A percentile compares a stretch with the other conserved stretches of the same genome.
Conservation (phyloP, 2,113 vertebrate species). For the Empidonax traillii region DNA sequence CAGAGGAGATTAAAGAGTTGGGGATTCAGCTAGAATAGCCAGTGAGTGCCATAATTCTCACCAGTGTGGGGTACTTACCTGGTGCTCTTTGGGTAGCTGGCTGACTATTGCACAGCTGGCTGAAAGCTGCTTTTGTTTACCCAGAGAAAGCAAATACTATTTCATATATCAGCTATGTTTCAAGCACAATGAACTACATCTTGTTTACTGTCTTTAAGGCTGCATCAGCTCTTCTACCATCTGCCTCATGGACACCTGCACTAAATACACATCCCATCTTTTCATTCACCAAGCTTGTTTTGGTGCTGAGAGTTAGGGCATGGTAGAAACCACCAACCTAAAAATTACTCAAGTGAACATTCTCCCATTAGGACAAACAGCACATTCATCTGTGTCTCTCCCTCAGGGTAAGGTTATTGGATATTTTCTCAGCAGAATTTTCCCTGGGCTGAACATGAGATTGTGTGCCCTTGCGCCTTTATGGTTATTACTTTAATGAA, state of each 20-base stretch:
- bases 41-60: not conserved
- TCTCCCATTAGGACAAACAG: not conserved
- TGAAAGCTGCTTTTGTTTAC: not conserved
- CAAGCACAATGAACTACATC: not conserved
- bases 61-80: rapidly evolving
- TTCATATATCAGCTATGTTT: not conserved
- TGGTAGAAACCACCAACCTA: not conserved
- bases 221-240: not conserved
- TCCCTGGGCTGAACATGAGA: not conserved
- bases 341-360: not conserved
- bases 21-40: not conserved
- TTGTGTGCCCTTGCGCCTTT: not conserved
- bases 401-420: not conserved
- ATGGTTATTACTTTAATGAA: not conserved
- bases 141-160: not conserved
- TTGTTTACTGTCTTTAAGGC: not conserved
- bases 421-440: not conserved
- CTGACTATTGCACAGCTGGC: not conserved
- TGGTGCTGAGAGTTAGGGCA: not conserved
- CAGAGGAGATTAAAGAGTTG: not conserved
- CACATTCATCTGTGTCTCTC: not conserved
- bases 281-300: not conserved
- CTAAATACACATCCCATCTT: rapidly evolving
- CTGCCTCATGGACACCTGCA: not conserved
- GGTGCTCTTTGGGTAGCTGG: not conserved